Percentiles rank a stretch among this genome's conserved stretches.
phyloP scores from a whole-genome alignment of 2,797 vertebrate species.

The Acanthiza pusilla region DNA sequence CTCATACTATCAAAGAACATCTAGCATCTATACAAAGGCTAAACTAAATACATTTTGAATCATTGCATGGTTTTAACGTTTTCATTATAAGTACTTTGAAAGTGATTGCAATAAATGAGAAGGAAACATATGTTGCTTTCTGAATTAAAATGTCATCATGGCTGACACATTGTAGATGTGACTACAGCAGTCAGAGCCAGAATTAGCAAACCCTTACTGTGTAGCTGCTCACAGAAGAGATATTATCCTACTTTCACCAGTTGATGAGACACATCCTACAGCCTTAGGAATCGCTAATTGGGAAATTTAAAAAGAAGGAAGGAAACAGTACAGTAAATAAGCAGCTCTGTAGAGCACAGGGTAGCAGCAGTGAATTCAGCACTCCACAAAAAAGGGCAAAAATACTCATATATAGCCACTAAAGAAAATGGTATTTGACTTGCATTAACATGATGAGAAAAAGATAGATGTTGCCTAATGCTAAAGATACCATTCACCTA shows the following conservation, averaged over 20 bases:
- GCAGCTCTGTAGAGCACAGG: neutral
- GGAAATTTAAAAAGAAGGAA: constrained; percentile 54
- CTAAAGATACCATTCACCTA: neutral
- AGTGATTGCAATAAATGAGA: constrained; percentile 50
- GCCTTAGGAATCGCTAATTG: constrained; percentile 53
- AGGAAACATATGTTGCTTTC: constrained; percentile 54
- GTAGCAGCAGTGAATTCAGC: neutral
- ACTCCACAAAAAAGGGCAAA: neutral
- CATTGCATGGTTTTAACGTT: constrained; percentile 51
- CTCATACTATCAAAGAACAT: constrained; percentile 3
- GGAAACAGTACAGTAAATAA: constrained; percentile 35
- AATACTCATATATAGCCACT: neutral
- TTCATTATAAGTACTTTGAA: constrained; percentile 48
- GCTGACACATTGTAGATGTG: constrained; percentile 52
- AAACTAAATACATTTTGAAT: constrained; percentile 45
- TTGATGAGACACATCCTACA: constrained; percentile 54
- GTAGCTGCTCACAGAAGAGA: constrained; percentile 54
- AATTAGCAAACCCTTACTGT: constrained; percentile 56
- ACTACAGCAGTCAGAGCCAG: constrained; percentile 48
- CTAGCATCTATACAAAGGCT: constrained; percentile 18
- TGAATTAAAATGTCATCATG: constrained; percentile 63
- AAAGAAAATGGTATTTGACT: neutral
- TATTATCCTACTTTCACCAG: constrained; percentile 50
- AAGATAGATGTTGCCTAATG: neutral
- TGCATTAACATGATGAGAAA: neutral